Base-by-base conservation (phyloP, 2,888 invertebrate species). In the Tenthredo distinguenda region DNA sequence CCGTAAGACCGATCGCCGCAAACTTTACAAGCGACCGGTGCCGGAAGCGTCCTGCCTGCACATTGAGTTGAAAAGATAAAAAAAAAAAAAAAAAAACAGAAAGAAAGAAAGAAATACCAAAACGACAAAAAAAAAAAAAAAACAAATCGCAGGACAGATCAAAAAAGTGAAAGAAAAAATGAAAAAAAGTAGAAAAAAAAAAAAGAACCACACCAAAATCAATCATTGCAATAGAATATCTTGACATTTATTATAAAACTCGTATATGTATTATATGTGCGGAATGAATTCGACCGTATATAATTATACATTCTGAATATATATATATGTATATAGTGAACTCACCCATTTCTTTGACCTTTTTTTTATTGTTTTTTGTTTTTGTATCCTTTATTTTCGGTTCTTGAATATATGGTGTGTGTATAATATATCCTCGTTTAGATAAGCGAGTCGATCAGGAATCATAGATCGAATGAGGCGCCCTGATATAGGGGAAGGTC, bases 1-100 rank as follows among this genome's bases (percentile, higher is more conserved):
- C 98, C 98, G 89, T 96, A 97, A 34, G 97, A 97, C 90, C 96
- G 96, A 93, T 97, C 97, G 0, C 97, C 97, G 90, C 98, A 98
- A 47, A 98, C 97, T 90, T 95, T 95, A 90, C 98, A 98, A 0
- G 95, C 93, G 6, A 96, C 96, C 4, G 96, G 96, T 37, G 95
- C 95, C 1, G 96, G 96, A 85, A 96, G 92, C 12, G 96, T 96
- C 89, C 96, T 94, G 72, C 96, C 96, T 95, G 87, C 21, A 74
- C 40, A 55, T 26, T 26, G 26, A 77, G 12, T 50, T 55, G 26
- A 43, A 74, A 47, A 47, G 26, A 74, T 15, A 40, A 21, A 21
- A 74, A 74, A 74, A 21, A 5, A 31, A 71, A 9, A 18, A 26
- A 3, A n/a, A 26, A 15, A 50, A 31, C n/a, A n/a, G 26, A 26